Percentiles rank a stretch among this genome's conserved stretches.
Evolutionary conservation across 2,888 invertebrate species (phyloP).

Genomic region (Synergus laeviventris): DNA sequence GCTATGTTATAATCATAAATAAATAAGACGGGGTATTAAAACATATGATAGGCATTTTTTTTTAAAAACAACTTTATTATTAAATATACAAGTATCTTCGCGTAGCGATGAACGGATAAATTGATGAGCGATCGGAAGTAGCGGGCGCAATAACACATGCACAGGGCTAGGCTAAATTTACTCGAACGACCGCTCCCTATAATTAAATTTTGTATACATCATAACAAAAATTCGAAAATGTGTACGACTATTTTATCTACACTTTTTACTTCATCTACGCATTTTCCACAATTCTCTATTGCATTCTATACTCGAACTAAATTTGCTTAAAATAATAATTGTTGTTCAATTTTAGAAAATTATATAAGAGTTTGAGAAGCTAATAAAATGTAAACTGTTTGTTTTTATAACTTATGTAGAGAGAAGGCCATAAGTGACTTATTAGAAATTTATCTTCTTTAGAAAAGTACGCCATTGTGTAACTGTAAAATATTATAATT

Average conservation of each 20-base stretch:
- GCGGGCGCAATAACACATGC: constrained; percentile 26
- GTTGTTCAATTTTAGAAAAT: background rate
- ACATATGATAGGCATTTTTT: background rate
- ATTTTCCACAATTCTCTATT: background rate
- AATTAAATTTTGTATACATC: background rate
- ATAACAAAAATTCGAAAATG: background rate
- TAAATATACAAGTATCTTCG: constrained; percentile 48
- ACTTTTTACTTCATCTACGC: background rate
- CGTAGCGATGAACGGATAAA: constrained; percentile 45
- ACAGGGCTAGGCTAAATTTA: background rate
- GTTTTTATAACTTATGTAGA: background rate
- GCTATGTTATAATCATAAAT: background rate
- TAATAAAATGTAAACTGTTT: background rate
- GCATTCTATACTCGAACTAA: background rate
- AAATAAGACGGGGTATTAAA: background rate
- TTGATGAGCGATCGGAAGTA: constrained; percentile 44
- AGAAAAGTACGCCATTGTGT: background rate
- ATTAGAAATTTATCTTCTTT: background rate
- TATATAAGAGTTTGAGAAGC: background rate
- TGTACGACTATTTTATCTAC: background rate
- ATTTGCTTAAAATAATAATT: background rate
- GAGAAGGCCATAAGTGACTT: background rate
- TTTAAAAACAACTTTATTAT: constrained; percentile 50
- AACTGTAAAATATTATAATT: background rate
- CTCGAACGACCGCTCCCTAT: constrained; percentile 18